Base-by-base conservation (phyloP, 2,888 invertebrate genomes). In the Atethmia centrago region DNA sequence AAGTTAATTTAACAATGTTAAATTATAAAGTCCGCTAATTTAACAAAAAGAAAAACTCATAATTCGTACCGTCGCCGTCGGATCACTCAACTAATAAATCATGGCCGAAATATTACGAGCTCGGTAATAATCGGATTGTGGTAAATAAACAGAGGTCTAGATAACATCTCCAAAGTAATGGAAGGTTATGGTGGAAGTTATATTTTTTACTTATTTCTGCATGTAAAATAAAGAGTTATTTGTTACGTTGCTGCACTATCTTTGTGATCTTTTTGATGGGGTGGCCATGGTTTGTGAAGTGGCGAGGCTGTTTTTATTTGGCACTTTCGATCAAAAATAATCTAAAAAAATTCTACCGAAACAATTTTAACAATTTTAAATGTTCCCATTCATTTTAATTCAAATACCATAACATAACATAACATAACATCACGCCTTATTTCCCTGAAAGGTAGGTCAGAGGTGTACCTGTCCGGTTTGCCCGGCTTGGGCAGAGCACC, bases 141-240 rank as follows among this genome's bases (percentile, higher is more conserved):
- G 70, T 77, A 81, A 84, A 82, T 77, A 82, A 80, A 82, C 77
- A 80, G 3, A 12, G 25, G 12, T n/a, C 51, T 65, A 72, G 84
- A 82, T 82, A 77, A 16, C 4, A 84, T 82, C 82, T 62, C 10
- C 10, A 0, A 28, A 3, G 47, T 84, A 84, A 82, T 84, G 59
- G 12, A 58, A 67, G 84, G 82, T 69, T 84, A 58, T 62, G 51
- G 9, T 9, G 3, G 49, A 51, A 21, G 25, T 53, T 53, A 62
- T 72, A 73, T 80, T 80, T 83, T 83, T 78, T 64, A 68, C 71
- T 78, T 73, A 77, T 79, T 83, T 84, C 69, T 84, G 80, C 69
- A 82, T 63, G 77, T 47, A 72, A 82, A 83, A 77, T 75, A 53
- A 59, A 68, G 67, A 67, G 69, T 55, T 86, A 79, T 83, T 85